Conservation (phyloP, 1,140 invertebrate species). For the Agrypnia vestita region DNA sequence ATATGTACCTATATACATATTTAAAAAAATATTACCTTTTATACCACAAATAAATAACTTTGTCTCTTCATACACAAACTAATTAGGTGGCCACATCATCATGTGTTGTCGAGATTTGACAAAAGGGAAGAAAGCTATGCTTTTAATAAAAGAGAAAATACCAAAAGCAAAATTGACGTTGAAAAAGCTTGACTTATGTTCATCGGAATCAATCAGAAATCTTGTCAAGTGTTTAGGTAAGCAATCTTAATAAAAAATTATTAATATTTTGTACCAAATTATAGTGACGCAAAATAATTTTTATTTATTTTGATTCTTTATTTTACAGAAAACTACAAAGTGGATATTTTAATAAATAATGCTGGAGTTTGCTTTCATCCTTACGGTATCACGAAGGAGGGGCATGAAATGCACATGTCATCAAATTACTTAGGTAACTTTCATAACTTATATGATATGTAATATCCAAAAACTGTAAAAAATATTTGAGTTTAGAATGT, state of each 20-base stretch:
- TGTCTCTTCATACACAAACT: too few species aligned
- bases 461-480: too few species aligned
- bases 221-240: constrained; percentile 61
- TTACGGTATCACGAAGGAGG: constrained; percentile 70
- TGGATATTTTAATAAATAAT: constrained; percentile 77
- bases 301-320: constrained; percentile 22
- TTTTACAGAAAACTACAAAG: constrained; percentile 45
- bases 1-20: too few species aligned
- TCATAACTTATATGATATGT: too few species aligned
- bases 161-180: constrained; percentile 62
- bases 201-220: constrained; percentile 62
- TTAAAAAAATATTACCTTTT: too few species aligned
- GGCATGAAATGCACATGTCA: constrained; percentile 75
- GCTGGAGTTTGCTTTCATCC: constrained; percentile 74
- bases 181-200: constrained; percentile 65
- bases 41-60: too few species aligned
- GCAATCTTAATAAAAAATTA: background rate
- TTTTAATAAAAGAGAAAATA: constrained; percentile 58
- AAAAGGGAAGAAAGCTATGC: constrained; percentile 67
- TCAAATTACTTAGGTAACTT: constrained; percentile 73
- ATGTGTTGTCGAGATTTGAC: constrained; percentile 66
- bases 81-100: constrained; percentile 64
- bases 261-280: constrained; percentile 63
- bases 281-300: constrained; percentile 24
- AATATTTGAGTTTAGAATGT: too few species aligned